These are phyloP conservation scores for Stenotaenia linearis DNA, from an alignment of 2,888 invertebrate species.

Conservation along the genomic window DNA sequence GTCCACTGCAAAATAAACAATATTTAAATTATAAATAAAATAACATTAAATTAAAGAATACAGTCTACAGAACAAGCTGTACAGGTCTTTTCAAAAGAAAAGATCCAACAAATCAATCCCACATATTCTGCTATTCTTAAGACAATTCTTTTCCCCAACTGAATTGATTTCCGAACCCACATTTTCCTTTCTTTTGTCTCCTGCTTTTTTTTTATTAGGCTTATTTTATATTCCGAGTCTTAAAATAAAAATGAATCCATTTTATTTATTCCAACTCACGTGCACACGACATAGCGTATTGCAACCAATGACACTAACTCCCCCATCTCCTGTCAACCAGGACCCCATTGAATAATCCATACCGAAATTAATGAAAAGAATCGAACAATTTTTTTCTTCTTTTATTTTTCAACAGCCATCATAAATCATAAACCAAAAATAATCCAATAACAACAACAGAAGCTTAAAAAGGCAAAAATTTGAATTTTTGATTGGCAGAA, in stretches of 20 bases:
- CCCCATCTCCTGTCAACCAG: neutral
- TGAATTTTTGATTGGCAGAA: neutral
- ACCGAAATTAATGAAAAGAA: neutral
- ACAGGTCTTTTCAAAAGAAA: neutral
- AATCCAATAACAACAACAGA: neutral
- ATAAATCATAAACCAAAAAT: neutral
- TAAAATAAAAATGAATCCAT: constrained; percentile 15
- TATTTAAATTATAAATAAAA: neutral
- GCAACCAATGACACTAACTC: neutral
- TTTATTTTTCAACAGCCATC: neutral
- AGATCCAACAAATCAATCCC: neutral
- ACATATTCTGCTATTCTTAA: neutral
- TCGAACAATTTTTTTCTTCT: neutral
- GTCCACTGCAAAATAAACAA: constrained; percentile 51
- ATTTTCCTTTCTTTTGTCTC: neutral
- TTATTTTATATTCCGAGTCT: neutral
- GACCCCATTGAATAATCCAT: neutral
- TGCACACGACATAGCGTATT: neutral
- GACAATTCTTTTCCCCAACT: neutral
- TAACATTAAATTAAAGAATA: neutral
- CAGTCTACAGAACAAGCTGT: neutral
- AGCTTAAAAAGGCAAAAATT: neutral
- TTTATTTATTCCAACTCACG: constrained; percentile 7
- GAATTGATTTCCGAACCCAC: neutral
- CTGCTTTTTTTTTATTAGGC: neutral